phyloP scores from a whole-genome alignment of 92 coral and sea anemone species.

The Virgularia gustaviana region DNA sequence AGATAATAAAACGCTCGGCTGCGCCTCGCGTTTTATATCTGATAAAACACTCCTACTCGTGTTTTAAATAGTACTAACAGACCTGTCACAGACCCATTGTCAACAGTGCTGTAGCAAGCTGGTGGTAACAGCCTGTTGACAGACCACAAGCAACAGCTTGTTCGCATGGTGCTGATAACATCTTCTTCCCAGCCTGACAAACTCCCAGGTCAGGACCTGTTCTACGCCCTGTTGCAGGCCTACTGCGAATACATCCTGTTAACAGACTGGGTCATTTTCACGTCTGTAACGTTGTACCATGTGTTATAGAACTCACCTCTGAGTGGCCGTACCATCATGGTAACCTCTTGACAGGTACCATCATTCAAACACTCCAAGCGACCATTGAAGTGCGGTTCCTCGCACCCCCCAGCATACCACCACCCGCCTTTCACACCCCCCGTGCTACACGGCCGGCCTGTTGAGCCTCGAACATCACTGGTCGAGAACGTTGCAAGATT shows the following conservation, averaged over 20 bases:
- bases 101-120: too few species aligned
- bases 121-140: too few species aligned
- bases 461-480: neutral
- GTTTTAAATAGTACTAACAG: too few species aligned
- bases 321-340: constrained; percentile 15
- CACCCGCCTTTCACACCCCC: neutral
- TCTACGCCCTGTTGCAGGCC: too few species aligned
- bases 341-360: neutral
- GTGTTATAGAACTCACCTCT: neutral
- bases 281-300: neutral
- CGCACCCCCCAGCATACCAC: constrained; percentile 27
- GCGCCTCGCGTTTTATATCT: too few species aligned
- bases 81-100: too few species aligned
- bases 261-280: neutral
- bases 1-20: too few species aligned
- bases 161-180: too few species aligned
- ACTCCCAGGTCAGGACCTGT: too few species aligned
- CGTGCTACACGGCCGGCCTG: neutral
- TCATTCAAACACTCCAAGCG: neutral
- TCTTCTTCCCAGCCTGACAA: too few species aligned
- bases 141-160: too few species aligned
- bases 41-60: too few species aligned
- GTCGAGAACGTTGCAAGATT: constrained; percentile 19
- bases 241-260: neutral
- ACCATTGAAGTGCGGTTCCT: neutral